Evolutionary conservation across 2,113 vertebrate genomes (phyloP).

Genomic region (Dendrocopos noguchii): DNA sequence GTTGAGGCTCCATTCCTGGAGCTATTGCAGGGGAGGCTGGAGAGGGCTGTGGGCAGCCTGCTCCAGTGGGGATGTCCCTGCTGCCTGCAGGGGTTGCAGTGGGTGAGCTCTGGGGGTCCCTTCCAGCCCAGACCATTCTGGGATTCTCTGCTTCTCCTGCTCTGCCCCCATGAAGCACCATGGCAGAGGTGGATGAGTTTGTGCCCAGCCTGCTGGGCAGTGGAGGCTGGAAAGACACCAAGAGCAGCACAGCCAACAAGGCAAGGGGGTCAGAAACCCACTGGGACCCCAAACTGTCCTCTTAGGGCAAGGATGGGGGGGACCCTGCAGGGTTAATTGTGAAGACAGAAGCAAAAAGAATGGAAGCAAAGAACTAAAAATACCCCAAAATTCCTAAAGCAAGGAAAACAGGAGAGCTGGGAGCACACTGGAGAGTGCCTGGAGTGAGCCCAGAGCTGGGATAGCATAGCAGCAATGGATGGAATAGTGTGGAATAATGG

Average conservation of each 20-base stretch:
- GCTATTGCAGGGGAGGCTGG: too few relatives aligned
- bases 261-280: neutral
- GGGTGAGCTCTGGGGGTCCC: too few relatives aligned
- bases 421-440: fast-evolving
- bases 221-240: neutral
- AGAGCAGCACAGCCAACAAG: fast-evolving
- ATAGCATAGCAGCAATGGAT: neutral
- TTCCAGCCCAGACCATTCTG: too few relatives aligned
- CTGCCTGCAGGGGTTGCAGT: too few relatives aligned
- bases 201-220: neutral
- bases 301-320: neutral
- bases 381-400: neutral
- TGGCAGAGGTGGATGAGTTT: neutral
- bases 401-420: neutral
- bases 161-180: neutral
- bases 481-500: too few relatives aligned
- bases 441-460: neutral
- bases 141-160: neutral
- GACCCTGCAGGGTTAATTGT: fast-evolving
- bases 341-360: neutral
- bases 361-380: neutral
- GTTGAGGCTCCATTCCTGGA: too few relatives aligned
- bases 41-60: too few relatives aligned
- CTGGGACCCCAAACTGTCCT: neutral
- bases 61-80: too few relatives aligned